A percentile compares a stretch with the other conserved stretches of the same genome.
These are phyloP conservation scores for Clarias laeviceps DNA, from an alignment of 2,797 vertebrate species.

Conservation along the genomic window DNA sequence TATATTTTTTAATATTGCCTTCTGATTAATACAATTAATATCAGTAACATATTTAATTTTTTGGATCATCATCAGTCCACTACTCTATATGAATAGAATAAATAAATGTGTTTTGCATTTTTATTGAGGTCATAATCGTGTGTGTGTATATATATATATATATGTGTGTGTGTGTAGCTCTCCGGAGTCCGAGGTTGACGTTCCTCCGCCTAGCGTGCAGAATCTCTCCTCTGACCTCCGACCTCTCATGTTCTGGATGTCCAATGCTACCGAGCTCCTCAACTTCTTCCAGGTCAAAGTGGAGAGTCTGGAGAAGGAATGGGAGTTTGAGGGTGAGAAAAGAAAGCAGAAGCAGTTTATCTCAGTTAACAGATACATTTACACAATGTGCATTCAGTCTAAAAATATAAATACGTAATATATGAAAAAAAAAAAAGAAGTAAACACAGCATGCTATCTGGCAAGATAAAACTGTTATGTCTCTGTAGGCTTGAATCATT, in stretches of 20 bases:
- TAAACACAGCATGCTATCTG: conserved; percentile 23
- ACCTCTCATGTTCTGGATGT: conserved; percentile 94
- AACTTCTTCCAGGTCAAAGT: conserved; percentile 92
- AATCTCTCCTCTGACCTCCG: conserved; percentile 86
- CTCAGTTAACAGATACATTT: conserved; percentile 16
- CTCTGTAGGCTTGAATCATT: conserved; percentile 31
- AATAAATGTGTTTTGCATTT: neutral
- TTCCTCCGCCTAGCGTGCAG: conserved; percentile 78
- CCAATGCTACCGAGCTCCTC: conserved; percentile 90
- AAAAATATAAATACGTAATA: conserved; percentile 13
- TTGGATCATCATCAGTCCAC: neutral
- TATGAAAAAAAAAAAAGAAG: neutral
- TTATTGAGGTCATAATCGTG: neutral
- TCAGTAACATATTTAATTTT: neutral
- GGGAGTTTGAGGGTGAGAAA: conserved; percentile 88
- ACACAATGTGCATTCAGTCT: neutral
- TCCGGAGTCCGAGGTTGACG: conserved; percentile 79
- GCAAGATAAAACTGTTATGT: conserved; percentile 46
- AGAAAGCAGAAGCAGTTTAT: neutral
- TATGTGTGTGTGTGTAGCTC: conserved; percentile 68
- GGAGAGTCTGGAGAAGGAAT: conserved; percentile 88
- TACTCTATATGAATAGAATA: too few species aligned
- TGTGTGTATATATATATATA: conserved; percentile 18
- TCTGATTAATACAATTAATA: neutral
- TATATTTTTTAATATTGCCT: too few species aligned